Evolutionary conservation across 2,797 vertebrate species (phyloP), one percentile per base, ranked within the genome.

Genomic region (Bovichtus variegatus): DNA sequence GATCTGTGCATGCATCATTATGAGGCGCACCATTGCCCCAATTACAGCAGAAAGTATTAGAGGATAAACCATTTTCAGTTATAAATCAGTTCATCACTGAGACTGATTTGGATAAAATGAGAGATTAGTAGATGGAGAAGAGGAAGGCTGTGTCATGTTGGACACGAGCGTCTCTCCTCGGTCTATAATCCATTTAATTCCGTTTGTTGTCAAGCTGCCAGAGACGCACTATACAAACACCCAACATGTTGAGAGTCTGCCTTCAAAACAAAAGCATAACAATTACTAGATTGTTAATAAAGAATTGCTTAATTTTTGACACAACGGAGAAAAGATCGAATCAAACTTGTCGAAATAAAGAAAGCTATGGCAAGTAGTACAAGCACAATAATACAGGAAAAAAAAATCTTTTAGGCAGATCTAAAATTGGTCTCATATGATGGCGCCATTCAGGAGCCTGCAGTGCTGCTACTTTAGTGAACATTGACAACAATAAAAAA

Each of bases 211-310:
- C 53, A 72, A 47, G 0, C 0, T 34, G 0, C 9, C 23, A 1
- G 10, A 69, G 6, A 64, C 43, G 13, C 3, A 13, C 5, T 0
- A n/a, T 0, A 21, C 16, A 19, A 25, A 7, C 25, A 0, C 40
- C 25, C 70, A 63, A 78, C 60, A 21, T n/a, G 4, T 4, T 1
- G 1, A 27, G 0, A 0, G 3, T 25, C 19, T 9, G 6, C 13
- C 6, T 74, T 88, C 47, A 80, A 67, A 88, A 70, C 11, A 70
- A 86, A 75, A 70, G 58, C 27, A 3, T 1, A 2, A 19, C 1
- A n/a, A 3, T 34, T 15, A 15, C 2, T 2, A 9, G 4, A 3
- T 23, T 4, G 27, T 11, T 5, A 25, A 34, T 36, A 12, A 13
- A 8, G 15, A 64, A 5, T 0, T 15, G 9, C 7, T 69, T 25